Evolutionary conservation across 2,797 vertebrate genomes (phyloP).

Genomic region (Eleutherodactylus coqui): DNA sequence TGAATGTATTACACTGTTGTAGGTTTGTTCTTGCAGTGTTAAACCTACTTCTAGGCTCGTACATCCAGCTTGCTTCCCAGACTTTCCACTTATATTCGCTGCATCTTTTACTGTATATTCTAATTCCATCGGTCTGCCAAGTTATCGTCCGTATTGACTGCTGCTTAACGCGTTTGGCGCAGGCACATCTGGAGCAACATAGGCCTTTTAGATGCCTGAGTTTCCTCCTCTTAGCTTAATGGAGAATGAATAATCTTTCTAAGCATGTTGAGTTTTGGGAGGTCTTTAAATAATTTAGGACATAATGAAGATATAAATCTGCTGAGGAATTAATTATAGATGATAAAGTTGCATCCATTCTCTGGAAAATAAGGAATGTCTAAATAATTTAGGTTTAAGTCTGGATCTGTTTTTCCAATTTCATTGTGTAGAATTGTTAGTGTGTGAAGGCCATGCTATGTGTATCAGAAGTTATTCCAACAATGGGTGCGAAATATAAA

Average conservation of each 20-base stretch:
- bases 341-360: conserved; percentile 42
- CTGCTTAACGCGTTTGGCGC: conserved; percentile 12
- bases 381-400: conserved; percentile 52
- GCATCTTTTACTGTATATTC: neutral
- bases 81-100: no score
- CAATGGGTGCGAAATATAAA: neutral
- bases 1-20: neutral
- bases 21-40: neutral
- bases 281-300: conserved; percentile 53
- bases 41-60: neutral
- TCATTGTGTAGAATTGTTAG: neutral
- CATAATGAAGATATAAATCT: conserved; percentile 55
- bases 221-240: conserved; percentile 27
- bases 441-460: neutral
- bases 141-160: neutral
- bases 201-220: neutral
- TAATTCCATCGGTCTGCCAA: neutral
- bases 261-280: conserved; percentile 37
- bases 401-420: conserved; percentile 19
- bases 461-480: neutral
- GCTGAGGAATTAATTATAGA: conserved; percentile 46
- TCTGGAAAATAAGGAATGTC: conserved; percentile 35
- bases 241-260: conserved; percentile 37
- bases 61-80: neutral
- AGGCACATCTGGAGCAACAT: conserved; percentile 12